A percentile compares a stretch with the other conserved stretches of the same genome.
These are phyloP conservation scores for Callocephalon fimbriatum DNA, from an alignment of 2,113 vertebrate genomes.

Conservation along the genomic window DNA sequence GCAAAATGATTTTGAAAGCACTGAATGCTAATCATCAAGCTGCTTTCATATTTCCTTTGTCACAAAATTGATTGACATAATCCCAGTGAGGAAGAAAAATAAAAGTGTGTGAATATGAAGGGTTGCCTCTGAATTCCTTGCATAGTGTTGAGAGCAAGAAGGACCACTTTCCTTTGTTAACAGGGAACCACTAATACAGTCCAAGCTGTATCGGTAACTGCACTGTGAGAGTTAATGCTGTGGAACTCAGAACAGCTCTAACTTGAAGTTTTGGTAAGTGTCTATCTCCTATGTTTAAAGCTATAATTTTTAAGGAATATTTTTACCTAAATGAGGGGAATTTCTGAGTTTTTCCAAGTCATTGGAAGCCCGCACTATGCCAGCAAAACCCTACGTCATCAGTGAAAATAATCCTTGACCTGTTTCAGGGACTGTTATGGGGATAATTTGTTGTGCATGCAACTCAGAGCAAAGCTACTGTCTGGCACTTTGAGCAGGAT, in stretches of 20 bases:
- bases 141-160: background rate
- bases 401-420: background rate
- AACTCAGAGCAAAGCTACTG: background rate
- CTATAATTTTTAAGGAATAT: background rate
- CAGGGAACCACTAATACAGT: background rate
- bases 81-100: background rate
- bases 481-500: background rate
- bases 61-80: background rate
- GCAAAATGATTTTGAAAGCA: background rate
- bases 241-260: background rate
- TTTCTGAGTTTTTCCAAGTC: background rate
- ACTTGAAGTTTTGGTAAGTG: background rate
- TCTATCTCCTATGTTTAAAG: background rate
- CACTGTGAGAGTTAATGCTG: background rate
- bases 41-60: background rate
- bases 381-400: background rate
- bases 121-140: background rate
- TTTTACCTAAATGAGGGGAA: background rate
- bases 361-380: background rate
- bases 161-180: background rate
- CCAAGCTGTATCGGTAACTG: background rate
- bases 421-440: background rate
- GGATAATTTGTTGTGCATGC: background rate
- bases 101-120: background rate
- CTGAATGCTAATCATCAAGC: background rate